Percentiles rank a stretch among this genome's conserved stretches.
Evolutionary conservation across 2,113 vertebrate species (phyloP).

Genomic region (Enhydra lutris): DNA sequence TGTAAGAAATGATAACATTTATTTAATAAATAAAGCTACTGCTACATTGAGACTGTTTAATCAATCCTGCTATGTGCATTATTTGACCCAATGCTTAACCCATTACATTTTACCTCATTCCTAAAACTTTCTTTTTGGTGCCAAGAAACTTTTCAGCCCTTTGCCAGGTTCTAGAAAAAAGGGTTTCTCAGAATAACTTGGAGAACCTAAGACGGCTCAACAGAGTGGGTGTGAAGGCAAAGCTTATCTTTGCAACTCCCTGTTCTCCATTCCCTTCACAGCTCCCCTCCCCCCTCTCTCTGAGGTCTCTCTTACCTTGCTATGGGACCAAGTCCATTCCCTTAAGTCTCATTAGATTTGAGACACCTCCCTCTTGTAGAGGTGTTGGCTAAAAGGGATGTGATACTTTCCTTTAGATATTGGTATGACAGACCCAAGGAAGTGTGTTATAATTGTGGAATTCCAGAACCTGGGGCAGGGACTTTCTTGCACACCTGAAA

Average conservation of each 20-base stretch:
- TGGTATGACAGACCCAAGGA: neutral
- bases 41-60: neutral
- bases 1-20: neutral
- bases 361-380: neutral
- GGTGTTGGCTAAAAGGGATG: neutral
- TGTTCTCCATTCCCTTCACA: neutral
- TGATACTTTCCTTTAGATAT: neutral
- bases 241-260: neutral
- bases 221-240: neutral
- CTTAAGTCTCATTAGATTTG: neutral
- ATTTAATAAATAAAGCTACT: neutral
- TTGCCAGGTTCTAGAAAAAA: neutral
- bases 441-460: neutral
- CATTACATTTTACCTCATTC: neutral
- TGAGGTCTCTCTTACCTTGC: neutral
- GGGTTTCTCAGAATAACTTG: neutral
- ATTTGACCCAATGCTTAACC: neutral
- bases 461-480: neutral
- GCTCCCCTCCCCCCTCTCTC: neutral
- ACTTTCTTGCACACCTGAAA: neutral
- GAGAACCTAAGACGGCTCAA: neutral
- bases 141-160: neutral
- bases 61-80: neutral
- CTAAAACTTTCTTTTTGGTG: neutral
- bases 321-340: neutral